Base-by-base conservation (phyloP, 2,888 invertebrate genomes). In the Drosophila engyochracea region DNA sequence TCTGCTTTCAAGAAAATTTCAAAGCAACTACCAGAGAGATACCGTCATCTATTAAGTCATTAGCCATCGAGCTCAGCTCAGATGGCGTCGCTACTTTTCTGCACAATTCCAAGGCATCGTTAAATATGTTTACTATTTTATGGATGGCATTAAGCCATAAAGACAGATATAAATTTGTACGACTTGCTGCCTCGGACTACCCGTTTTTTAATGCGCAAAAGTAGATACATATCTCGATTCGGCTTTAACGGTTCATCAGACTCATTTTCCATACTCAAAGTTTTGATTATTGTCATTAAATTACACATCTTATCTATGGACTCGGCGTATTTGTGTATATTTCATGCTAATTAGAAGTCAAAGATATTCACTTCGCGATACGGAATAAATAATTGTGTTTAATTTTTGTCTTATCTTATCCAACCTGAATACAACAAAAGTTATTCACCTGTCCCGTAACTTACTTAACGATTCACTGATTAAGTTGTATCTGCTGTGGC, bases 281-380 rank as follows among this genome's bases (percentile, higher is more conserved):
- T 30, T 70, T 74, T 81, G 75, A 79, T 79, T 57, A 52, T 47
- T 49, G 73, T 22, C 85, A 82, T 86, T 81, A 83, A 89, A 86
- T 79, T 84, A 82, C 84, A 71, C 64, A 77, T 78, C 78, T 83
- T 85, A 85, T 88, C 86, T 52, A 19, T 35, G 69, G 69, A 49
- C 65, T 81, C 54, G 41, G 28, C 41, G 49, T 63, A 53, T 67
- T 62, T 73, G 60, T 68, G 68, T 79, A 79, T 79, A 78, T 86
- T 89, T 78, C 82, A 87, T 79, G 86, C 85, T 84, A 85, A 89
- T 87, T 82, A 79, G 71, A 84, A 76, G 67, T 55, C 74, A 68
- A 61, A 88, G 88, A 90, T 90, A 41, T 74, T 81, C 67, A 71
- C 64, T 69, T 70, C 57, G 33, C 62, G 86, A 90, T 88, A 90